Conservation (phyloP, 2,888 invertebrate genomes). For the Gastrophysa polygoni region DNA sequence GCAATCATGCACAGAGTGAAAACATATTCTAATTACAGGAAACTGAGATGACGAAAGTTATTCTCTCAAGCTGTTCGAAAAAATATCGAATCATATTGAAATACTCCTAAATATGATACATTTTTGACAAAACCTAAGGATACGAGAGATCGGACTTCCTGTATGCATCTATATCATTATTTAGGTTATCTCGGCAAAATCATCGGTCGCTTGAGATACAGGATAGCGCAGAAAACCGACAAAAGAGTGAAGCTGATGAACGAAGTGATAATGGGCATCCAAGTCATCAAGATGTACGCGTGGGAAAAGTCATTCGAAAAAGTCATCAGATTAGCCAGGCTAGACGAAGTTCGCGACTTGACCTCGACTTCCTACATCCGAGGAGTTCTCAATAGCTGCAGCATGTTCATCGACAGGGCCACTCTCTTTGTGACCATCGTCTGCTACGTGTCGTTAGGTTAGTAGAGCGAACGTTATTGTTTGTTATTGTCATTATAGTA, state of each 20-base stretch:
- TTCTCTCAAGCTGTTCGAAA: too few species aligned
- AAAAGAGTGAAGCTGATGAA: slow-evolving; percentile 73
- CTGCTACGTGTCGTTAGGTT: slow-evolving; percentile 73
- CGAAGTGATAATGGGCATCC: slow-evolving; percentile 74
- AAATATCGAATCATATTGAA: too few species aligned
- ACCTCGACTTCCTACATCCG: slow-evolving; percentile 69
- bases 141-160: too few species aligned
- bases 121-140: too few species aligned
- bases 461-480: too few species aligned
- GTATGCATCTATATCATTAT: too few species aligned
- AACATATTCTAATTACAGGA: too few species aligned
- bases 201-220: slow-evolving; percentile 56
- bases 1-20: too few species aligned
- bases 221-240: slow-evolving; percentile 63
- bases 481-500: too few species aligned
- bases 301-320: slow-evolving; percentile 76
- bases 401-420: slow-evolving; percentile 82
- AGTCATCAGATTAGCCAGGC: slow-evolving; percentile 64
- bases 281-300: slow-evolving; percentile 79
- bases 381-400: slow-evolving; percentile 66
- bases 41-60: too few species aligned
- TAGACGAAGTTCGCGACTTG: slow-evolving; percentile 66
- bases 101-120: too few species aligned
- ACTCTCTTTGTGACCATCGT: slow-evolving; percentile 82
- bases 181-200: slow-evolving; percentile 48